These are phyloP conservation scores for Sebastes diploproa DNA, from an alignment of 2,797 vertebrate genomes.

Conservation along the genomic window DNA sequence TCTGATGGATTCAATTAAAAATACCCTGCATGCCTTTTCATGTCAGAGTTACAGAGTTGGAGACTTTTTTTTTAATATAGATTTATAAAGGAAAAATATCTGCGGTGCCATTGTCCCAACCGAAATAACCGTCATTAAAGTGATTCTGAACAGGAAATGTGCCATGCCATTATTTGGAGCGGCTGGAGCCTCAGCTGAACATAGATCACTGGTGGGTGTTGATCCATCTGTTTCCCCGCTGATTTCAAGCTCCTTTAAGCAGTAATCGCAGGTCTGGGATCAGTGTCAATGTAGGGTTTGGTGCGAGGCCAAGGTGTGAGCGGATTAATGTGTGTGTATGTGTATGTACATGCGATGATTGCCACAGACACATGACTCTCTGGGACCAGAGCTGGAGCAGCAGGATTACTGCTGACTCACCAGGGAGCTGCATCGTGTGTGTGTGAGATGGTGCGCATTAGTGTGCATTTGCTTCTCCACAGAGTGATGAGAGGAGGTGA, in stretches of 20 bases:
- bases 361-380: slow-evolving; percentile 36
- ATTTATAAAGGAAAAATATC: slow-evolving; percentile 21
- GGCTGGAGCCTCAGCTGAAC: slow-evolving; percentile 23
- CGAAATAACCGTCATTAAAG: slow-evolving; percentile 1
- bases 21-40: slow-evolving; percentile 59
- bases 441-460: background rate
- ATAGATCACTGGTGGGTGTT: slow-evolving; percentile 43
- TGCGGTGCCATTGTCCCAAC: background rate
- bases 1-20: slow-evolving; percentile 74
- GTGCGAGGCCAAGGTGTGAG: slow-evolving; percentile 44
- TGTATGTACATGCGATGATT: slow-evolving; percentile 31
- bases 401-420: slow-evolving; percentile 68
- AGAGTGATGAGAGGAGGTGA: slow-evolving; percentile 1
- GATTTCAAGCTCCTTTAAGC: slow-evolving; percentile 41
- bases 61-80: background rate
- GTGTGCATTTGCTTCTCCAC: background rate
- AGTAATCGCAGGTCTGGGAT: slow-evolving; percentile 51
- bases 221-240: slow-evolving; percentile 46
- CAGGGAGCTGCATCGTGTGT: slow-evolving; percentile 27
- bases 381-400: slow-evolving; percentile 19
- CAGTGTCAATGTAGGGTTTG: slow-evolving; percentile 52
- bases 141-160: slow-evolving; percentile 30
- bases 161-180: background rate
- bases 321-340: slow-evolving; percentile 35
- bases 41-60: slow-evolving; percentile 46